Evolutionary conservation across 2,113 vertebrate species (phyloP).

Genomic region (Nothobranchius kuhntae): DNA sequence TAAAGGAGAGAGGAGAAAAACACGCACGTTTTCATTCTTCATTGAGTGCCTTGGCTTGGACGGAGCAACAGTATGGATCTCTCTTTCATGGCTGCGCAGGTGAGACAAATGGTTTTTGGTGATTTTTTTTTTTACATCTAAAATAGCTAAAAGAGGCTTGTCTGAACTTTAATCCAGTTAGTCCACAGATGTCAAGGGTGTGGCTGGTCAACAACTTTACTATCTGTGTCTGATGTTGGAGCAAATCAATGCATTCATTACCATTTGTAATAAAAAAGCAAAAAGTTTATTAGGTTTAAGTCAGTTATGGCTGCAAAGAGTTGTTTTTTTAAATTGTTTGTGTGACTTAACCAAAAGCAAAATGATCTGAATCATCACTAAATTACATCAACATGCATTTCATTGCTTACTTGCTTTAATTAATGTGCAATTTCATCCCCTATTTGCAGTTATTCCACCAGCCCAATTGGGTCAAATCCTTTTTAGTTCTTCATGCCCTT

Average conservation of each 20-base stretch:
- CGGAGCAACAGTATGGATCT: constrained; percentile 87
- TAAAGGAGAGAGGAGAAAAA: constrained; percentile 8
- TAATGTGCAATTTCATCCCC: neutral
- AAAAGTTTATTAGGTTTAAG: constrained; percentile 5
- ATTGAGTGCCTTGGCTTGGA: constrained; percentile 53
- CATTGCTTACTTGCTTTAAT: neutral
- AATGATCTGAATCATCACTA: no score
- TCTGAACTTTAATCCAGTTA: constrained; percentile 41
- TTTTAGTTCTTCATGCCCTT: constrained; percentile 5
- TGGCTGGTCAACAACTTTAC: constrained; percentile 54
- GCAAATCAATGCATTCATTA: neutral
- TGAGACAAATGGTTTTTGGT: constrained; percentile 55
- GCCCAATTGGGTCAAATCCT: neutral
- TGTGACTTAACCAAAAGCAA: neutral
- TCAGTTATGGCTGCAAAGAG: neutral
- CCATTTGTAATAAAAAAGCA: neutral
- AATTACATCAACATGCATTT: neutral
- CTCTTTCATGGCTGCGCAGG: constrained; percentile 96
- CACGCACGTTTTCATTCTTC: constrained; percentile 36
- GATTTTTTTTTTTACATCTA: neutral
- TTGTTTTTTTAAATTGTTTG: neutral
- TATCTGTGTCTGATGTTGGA: neutral
- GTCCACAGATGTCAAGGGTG: constrained; percentile 39
- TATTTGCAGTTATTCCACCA: neutral
- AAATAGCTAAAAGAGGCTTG: neutral